Percentiles rank a stretch among this genome's conserved stretches.
These are phyloP conservation scores for Epiblema foenella DNA, from an alignment of 2,888 invertebrate genomes.

Conservation along the genomic window DNA sequence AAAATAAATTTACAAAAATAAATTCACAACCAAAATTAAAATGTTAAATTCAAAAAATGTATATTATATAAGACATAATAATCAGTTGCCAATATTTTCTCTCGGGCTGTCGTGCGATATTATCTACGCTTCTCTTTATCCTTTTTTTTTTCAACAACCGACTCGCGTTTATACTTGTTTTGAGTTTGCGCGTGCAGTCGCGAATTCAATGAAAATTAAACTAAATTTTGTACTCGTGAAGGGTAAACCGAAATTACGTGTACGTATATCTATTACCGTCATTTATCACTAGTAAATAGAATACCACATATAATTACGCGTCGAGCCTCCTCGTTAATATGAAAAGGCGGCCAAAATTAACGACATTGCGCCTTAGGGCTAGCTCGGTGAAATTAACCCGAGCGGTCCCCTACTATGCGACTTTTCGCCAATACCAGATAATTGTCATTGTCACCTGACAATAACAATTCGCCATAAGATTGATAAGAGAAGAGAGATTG, in stretches of 20 bases:
- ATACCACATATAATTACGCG: conserved; percentile 52
- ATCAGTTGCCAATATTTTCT: no score
- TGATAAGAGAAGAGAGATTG: no score
- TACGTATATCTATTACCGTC: conserved; percentile 39
- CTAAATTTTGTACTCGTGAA: not conserved
- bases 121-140: no score
- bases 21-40: no score
- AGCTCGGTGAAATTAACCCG: conserved; percentile 53
- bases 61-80: no score
- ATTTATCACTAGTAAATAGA: conserved; percentile 48
- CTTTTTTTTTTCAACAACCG: no score
- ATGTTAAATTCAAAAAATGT: no score
- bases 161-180: no score
- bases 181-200: not conserved
- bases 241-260: conserved; percentile 18
- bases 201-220: not conserved
- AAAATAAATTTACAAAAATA: no score
- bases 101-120: no score
- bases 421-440: not conserved
- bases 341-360: conserved; percentile 55
- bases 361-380: conserved; percentile 52
- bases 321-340: conserved; percentile 51
- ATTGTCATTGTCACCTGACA: no score
- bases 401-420: conserved; percentile 42
- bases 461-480: no score